phyloP scores from a whole-genome alignment of 1,140 invertebrate genomes.

The Polypedilum vanderplanki region DNA sequence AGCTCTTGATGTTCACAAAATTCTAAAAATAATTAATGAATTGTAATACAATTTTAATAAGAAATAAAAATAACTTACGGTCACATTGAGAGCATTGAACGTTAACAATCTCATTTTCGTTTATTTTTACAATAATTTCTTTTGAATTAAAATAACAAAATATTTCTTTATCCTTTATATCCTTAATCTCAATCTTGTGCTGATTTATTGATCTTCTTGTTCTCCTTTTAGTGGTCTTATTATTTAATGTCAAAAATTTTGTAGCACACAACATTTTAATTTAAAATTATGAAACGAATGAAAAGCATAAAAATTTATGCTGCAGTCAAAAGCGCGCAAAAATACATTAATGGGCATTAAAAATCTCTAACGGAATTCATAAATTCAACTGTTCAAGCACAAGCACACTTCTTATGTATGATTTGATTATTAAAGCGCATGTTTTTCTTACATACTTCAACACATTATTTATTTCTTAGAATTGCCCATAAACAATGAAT shows the following conservation, averaged over 20 bases:
- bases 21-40: not conserved
- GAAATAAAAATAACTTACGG: too few species aligned
- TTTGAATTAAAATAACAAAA: not conserved
- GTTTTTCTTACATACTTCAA: too few species aligned
- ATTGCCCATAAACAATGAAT: too few species aligned
- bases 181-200: not conserved
- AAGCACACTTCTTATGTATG: too few species aligned
- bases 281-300: not conserved
- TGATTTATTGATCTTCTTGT: not conserved
- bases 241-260: not conserved
- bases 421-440: too few species aligned
- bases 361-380: too few species aligned
- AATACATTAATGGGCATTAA: too few species aligned
- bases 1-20: constrained; percentile 1
- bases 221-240: not conserved
- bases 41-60: too few species aligned
- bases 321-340: not conserved
- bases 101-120: not conserved
- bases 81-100: not conserved
- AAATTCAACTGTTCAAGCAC: too few species aligned
- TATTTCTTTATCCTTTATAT: not conserved
- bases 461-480: too few species aligned
- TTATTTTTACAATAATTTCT: not conserved
- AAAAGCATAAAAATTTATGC: not conserved
- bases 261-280: not conserved